A percentile compares a stretch with the other conserved stretches of the same genome.
phyloP scores from a whole-genome alignment of 1,140 invertebrate genomes.

The Ectropis grisescens region DNA sequence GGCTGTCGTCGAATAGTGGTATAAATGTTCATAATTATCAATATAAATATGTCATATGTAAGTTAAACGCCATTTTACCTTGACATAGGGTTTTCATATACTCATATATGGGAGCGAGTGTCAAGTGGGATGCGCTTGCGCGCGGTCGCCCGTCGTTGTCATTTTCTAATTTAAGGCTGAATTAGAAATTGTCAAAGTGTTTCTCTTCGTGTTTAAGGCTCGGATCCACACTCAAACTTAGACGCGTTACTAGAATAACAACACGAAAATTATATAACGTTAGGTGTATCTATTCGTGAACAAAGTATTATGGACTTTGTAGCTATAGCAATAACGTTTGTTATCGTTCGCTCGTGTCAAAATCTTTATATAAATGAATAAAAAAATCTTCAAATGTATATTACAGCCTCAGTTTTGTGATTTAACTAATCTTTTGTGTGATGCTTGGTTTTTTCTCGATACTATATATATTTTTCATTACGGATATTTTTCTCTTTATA shows the following conservation, averaged over 20 bases:
- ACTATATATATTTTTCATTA: background rate
- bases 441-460: slow-evolving; percentile 23
- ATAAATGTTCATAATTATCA: slow-evolving; percentile 15
- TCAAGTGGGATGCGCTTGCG: slow-evolving; percentile 13
- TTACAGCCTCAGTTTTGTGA: slow-evolving; percentile 26
- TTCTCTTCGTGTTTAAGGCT: slow-evolving; percentile 17
- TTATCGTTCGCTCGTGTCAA: slow-evolving; percentile 27
- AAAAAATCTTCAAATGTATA: no score
- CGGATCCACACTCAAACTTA: slow-evolving; percentile 18
- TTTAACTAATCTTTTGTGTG: slow-evolving; percentile 38
- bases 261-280: slow-evolving; percentile 24
- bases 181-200: slow-evolving; percentile 62
- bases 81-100: no score
- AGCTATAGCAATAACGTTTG: slow-evolving; percentile 53
- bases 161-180: slow-evolving; percentile 67
- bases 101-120: background rate
- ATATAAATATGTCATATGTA: slow-evolving; percentile 5
- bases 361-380: no score
- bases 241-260: slow-evolving; percentile 24
- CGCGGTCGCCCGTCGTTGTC: slow-evolving; percentile 41
- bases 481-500: slow-evolving; percentile 23
- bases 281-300: slow-evolving; percentile 48
- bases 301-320: slow-evolving; percentile 54
- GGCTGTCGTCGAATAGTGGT: slow-evolving; percentile 26
- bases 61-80: slow-evolving; percentile 5